These are phyloP conservation scores for Ceyx margarethae DNA, from an alignment of 2,113 vertebrate genomes.

Conservation along the genomic window DNA sequence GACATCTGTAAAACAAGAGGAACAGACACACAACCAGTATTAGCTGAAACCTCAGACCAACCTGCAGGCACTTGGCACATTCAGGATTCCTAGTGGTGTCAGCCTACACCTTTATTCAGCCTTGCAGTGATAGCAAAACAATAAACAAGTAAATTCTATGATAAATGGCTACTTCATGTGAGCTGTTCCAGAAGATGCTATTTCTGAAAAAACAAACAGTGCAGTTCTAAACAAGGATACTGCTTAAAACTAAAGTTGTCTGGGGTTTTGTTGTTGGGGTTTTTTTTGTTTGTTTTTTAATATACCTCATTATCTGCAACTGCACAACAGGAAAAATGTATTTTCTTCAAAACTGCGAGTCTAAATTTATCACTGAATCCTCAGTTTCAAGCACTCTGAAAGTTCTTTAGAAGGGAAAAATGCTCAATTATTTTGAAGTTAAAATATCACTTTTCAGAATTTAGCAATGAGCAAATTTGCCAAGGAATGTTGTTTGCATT, in stretches of 20 bases:
- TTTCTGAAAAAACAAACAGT: background rate
- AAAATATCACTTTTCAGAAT: background rate
- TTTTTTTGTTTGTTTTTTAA: background rate
- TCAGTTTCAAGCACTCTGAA: background rate
- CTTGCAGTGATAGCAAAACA: background rate
- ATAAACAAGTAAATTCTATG: background rate
- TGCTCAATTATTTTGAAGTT: background rate
- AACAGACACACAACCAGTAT: background rate
- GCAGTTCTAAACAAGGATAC: background rate
- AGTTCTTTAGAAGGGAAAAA: background rate
- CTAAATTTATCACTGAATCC: background rate
- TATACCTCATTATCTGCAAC: background rate
- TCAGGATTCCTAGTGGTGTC: background rate
- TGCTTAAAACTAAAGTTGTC: background rate
- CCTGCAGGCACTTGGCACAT: background rate
- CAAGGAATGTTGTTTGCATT: background rate
- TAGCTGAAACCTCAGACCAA: background rate
- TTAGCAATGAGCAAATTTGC: background rate
- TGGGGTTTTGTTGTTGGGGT: too few species aligned
- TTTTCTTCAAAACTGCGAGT: background rate
- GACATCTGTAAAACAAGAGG: conserved; percentile 86
- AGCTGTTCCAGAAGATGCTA: background rate
- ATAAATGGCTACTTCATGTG: background rate
- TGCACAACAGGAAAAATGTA: background rate
- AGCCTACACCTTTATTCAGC: background rate